These are phyloP conservation scores for Thinocorus orbignyianus DNA, from an alignment of 2,113 vertebrate species.

Conservation along the genomic window DNA sequence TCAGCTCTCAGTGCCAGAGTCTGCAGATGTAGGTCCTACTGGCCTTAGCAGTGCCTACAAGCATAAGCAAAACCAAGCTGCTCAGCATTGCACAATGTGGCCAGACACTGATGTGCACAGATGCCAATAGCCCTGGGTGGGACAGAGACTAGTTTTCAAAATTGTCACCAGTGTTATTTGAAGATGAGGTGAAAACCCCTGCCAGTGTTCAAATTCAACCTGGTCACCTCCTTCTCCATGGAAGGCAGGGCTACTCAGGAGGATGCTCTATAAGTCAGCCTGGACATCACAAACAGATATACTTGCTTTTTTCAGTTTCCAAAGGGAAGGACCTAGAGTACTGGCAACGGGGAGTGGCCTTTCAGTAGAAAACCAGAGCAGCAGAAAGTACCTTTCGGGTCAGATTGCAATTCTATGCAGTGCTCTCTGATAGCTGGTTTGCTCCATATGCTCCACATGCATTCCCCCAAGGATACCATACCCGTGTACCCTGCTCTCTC, in stretches of 20 bases:
- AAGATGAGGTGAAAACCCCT: background rate
- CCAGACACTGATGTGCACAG: background rate
- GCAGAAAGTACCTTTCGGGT: background rate
- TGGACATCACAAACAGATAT: background rate
- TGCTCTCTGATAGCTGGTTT: background rate
- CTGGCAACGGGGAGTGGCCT: background rate
- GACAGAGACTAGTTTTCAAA: background rate
- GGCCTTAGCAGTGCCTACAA: background rate
- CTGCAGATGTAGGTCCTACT: too few species aligned
- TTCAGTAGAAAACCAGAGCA: background rate
- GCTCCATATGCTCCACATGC: rapidly evolving
- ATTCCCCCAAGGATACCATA: background rate
- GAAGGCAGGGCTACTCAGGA: too few species aligned
- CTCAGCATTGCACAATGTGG: background rate
- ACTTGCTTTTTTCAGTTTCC: background rate
- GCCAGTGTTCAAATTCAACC: background rate
- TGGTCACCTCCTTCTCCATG: background rate
- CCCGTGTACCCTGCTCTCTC: background rate
- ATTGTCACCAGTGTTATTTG: background rate
- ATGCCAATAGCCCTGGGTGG: background rate
- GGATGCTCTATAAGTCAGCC: background rate
- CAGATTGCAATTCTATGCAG: background rate
- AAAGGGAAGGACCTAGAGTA: background rate
- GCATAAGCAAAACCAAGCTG: background rate
- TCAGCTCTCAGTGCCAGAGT: background rate